A percentile compares a stretch with the other conserved stretches of the same genome.
These are phyloP conservation scores for Ruditapes philippinarum DNA, from an alignment of 1,140 invertebrate species.

Conservation along the genomic window DNA sequence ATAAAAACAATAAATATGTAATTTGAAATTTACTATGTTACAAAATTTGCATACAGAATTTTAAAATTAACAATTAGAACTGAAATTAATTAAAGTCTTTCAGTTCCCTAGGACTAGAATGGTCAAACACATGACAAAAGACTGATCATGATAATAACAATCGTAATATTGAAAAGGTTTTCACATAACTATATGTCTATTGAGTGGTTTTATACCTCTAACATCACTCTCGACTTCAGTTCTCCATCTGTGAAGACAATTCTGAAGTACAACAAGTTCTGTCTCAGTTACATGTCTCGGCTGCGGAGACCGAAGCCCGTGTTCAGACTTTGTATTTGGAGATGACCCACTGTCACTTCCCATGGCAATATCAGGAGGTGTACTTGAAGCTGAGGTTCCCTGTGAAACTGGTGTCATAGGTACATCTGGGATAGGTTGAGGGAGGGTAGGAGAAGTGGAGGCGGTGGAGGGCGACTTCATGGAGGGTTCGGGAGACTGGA, in stretches of 20 bases:
- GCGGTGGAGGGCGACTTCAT: background rate
- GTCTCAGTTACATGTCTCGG: conserved; percentile 83
- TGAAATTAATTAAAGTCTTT: too few relatives aligned
- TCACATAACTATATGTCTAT: too few relatives aligned
- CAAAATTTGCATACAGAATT: too few relatives aligned
- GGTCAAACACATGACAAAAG: too few relatives aligned
- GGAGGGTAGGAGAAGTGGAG: conserved; percentile 2
- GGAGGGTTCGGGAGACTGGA: background rate
- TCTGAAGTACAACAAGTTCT: conserved; percentile 85
- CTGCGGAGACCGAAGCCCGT: conserved; percentile 59
- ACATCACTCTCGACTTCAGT: conserved; percentile 87
- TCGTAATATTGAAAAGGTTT: too few relatives aligned
- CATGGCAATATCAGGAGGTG: conserved; percentile 72
- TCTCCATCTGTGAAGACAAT: conserved; percentile 87
- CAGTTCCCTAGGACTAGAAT: too few relatives aligned
- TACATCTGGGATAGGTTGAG: conserved; percentile 65
- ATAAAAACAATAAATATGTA: background rate
- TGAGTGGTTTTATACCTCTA: too few relatives aligned
- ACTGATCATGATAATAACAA: too few relatives aligned
- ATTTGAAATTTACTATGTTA: too few relatives aligned
- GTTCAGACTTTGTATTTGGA: conserved; percentile 1
- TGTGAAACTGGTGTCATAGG: conserved; percentile 64
- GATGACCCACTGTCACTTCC: conserved; percentile 47
- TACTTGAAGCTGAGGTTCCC: conserved; percentile 34
- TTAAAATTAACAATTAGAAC: too few relatives aligned